phyloP scores from a whole-genome alignment of 2,888 invertebrate species.

The Theodoxus fluviatilis region DNA sequence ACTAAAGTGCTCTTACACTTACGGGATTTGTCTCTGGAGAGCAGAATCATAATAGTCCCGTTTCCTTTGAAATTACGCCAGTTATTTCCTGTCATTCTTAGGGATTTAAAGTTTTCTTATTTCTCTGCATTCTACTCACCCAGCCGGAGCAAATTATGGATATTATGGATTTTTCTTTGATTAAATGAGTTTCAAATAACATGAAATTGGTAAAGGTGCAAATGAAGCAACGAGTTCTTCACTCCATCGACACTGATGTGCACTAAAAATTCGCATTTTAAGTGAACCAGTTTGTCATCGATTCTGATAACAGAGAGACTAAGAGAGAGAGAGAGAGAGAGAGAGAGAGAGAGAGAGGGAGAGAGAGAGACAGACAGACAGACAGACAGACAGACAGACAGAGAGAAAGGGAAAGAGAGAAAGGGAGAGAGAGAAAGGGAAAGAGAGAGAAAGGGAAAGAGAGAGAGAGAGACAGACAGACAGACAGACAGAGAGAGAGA shows the following conservation, averaged over 20 bases:
- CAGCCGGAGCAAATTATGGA: too few species aligned
- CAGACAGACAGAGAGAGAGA: background rate
- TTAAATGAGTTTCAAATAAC: background rate
- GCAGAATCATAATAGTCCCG: too few species aligned
- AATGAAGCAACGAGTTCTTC: background rate
- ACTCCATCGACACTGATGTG: too few species aligned
- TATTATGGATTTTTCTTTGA: too few species aligned
- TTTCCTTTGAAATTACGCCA: too few species aligned
- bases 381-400: slow-evolving; percentile 17
- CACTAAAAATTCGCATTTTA: background rate
- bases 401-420: slow-evolving; percentile 7
- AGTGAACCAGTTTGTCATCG: background rate
- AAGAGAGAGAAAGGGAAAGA: background rate
- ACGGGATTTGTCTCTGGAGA: too few species aligned
- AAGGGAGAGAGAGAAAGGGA: background rate
- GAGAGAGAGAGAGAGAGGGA: background rate
- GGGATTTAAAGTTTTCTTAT: too few species aligned
- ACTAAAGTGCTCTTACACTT: too few species aligned
- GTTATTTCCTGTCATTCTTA: too few species aligned
- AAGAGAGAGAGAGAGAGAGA: background rate
- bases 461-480: background rate
- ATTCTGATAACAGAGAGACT: background rate
- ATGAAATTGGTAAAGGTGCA: background rate
- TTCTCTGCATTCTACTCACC: slow-evolving; percentile 10
- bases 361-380: slow-evolving; percentile 13